Percentiles rank a stretch among this genome's conserved stretches.
These are phyloP conservation scores for Zoroaster sp. DNA, from an alignment of 53 echinoderm and acorn worm species.

Conservation along the genomic window DNA sequence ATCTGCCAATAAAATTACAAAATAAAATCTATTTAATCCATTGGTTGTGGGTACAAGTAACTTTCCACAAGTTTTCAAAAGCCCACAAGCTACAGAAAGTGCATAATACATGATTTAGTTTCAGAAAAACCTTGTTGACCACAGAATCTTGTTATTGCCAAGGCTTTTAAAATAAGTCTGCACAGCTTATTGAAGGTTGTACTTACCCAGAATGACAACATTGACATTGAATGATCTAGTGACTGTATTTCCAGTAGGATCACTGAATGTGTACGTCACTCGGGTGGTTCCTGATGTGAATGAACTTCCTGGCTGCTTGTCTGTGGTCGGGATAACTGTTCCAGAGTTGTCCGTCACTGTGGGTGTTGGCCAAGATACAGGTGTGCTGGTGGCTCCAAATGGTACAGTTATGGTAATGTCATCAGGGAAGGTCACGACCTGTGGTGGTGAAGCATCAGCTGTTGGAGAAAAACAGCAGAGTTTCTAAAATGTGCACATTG, in stretches of 20 bases:
- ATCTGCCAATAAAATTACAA: neutral
- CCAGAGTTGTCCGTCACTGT: constrained; percentile 59
- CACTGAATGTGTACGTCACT: constrained; percentile 69
- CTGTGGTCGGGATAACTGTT: constrained; percentile 21
- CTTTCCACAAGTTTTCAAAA: too few species aligned
- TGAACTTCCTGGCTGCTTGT: constrained; percentile 42
- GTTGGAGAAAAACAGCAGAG: neutral
- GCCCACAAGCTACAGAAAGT: too few species aligned
- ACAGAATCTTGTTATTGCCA: neutral
- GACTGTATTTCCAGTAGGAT: constrained; percentile 58
- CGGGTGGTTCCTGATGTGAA: constrained; percentile 41
- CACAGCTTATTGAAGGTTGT: neutral
- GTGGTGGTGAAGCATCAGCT: constrained; percentile 27
- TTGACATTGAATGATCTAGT: constrained; percentile 35
- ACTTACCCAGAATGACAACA: constrained; percentile 21
- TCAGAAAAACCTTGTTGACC: too few species aligned
- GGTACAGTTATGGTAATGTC: constrained; percentile 51
- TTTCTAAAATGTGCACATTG: neutral
- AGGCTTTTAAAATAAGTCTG: neutral
- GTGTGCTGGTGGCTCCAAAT: neutral
- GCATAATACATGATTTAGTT: too few species aligned
- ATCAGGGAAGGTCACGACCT: constrained; percentile 57
- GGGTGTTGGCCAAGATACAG: constrained; percentile 64
- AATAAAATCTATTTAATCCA: neutral
- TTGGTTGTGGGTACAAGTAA: neutral